A percentile compares a stretch with the other conserved stretches of the same genome.
These are phyloP conservation scores for Neodiprion fabricii DNA, from an alignment of 1,140 invertebrate species.

Conservation along the genomic window DNA sequence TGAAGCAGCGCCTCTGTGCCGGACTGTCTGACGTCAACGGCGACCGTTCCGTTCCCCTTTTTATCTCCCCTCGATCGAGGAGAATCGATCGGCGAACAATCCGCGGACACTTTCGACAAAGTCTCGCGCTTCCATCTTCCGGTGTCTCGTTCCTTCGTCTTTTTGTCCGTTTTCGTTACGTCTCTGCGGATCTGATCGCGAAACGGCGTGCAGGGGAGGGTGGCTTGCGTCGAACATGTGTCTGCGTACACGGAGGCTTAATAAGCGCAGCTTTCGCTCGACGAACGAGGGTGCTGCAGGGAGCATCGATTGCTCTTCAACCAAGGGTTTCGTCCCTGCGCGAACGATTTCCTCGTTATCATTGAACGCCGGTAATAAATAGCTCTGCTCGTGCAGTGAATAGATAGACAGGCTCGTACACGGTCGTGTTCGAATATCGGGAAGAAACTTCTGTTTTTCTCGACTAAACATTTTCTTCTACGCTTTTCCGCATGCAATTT, in stretches of 20 bases:
- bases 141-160: neutral
- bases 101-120: neutral
- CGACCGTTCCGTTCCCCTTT: neutral
- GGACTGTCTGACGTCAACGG: conserved; percentile 51
- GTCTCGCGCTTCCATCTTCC: no score
- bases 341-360: neutral
- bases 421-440: no score
- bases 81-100: conserved; percentile 1
- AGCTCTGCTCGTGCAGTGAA: no score
- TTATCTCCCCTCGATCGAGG: neutral
- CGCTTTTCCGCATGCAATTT: no score
- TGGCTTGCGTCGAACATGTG: neutral
- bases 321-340: neutral
- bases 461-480: no score
- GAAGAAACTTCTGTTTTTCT: no score
- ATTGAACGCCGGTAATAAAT: conserved; percentile 1
- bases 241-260: neutral
- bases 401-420: no score
- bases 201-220: conserved; percentile 15
- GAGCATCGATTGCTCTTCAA: neutral
- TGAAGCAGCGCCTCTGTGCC: conserved; percentile 29
- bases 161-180: neutral
- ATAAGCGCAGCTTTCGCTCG: neutral
- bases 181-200: neutral
- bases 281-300: neutral